These are phyloP conservation scores for Meandrusa payeni DNA, from an alignment of 2,888 invertebrate genomes.

Conservation along the genomic window DNA sequence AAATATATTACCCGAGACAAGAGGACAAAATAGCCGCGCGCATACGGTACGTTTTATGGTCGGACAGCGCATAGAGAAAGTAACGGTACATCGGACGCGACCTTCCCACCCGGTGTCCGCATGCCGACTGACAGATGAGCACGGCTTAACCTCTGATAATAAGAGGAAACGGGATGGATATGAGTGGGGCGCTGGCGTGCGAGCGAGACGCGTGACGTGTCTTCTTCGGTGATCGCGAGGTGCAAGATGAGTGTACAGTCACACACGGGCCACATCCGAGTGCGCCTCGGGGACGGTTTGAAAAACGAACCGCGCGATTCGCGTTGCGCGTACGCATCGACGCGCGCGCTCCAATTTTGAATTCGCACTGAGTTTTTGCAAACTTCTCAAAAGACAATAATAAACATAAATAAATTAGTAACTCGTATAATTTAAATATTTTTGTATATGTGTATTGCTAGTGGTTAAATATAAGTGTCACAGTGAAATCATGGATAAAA, in stretches of 20 bases:
- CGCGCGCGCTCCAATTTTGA: conserved; percentile 52
- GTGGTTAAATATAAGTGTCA: conserved; percentile 44
- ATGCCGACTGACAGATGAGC: conserved; percentile 76
- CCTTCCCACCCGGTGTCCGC: conserved; percentile 70
- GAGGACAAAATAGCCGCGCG: conserved; percentile 53
- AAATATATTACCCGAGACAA: conserved; percentile 59
- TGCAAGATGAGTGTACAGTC: conserved; percentile 79
- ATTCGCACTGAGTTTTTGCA: conserved; percentile 35
- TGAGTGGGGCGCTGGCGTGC: conserved; percentile 36
- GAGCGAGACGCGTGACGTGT: conserved; percentile 61
- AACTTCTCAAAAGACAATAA: conserved; percentile 34
- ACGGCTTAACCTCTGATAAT: conserved; percentile 78
- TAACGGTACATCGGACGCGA: conserved; percentile 62
- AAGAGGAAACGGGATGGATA: conserved; percentile 60
- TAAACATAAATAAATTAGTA: too few relatives aligned
- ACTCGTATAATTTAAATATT: conserved; percentile 29
- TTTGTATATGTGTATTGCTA: conserved; percentile 31
- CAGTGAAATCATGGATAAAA: conserved; percentile 43
- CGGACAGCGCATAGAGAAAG: conserved; percentile 58
- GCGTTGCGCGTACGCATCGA: conserved; percentile 67
- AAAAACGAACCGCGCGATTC: conserved; percentile 62
- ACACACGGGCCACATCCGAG: conserved; percentile 78
- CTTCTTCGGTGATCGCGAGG: conserved; percentile 79
- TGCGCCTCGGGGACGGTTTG: conserved; percentile 67
- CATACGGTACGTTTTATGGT: conserved; percentile 64